Conservation (phyloP, 1,140 invertebrate genomes). For the Zaprionus nigranus region DNA sequence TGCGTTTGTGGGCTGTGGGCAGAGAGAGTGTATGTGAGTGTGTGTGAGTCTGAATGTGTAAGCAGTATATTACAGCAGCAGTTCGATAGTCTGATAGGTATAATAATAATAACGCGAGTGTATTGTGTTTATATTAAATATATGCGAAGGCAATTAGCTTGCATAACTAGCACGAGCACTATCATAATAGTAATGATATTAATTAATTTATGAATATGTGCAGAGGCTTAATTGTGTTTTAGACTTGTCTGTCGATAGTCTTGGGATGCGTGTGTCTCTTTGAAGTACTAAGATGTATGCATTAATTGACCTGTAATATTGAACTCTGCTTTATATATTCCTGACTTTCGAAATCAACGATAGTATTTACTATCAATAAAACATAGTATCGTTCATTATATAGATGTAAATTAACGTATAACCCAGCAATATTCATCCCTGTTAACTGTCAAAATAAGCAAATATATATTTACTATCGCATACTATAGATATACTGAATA, state of each 20-base stretch:
- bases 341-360: not conserved
- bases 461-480: not conserved
- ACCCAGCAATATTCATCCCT: not conserved
- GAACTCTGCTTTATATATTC: no score
- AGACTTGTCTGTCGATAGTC: not conserved
- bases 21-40: not conserved
- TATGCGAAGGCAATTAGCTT: constrained; percentile 3
- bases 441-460: constrained; percentile 13
- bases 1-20: constrained; percentile 8
- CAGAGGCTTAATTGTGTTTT: not conserved
- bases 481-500: not conserved
- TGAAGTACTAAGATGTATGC: no score
- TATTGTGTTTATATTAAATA: constrained; percentile 2
- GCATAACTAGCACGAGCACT: not conserved
- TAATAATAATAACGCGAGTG: constrained; percentile 7
- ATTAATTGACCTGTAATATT: no score
- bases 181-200: not conserved
- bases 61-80: not conserved
- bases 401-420: not conserved
- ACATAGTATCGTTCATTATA: not conserved
- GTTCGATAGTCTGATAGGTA: constrained; percentile 4
- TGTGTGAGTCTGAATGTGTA: constrained; percentile 28
- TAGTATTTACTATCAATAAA: not conserved
- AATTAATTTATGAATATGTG: constrained; percentile 4
- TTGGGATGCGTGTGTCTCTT: not conserved